Base-by-base conservation (phyloP, 2,113 vertebrate species). In the Toxostoma redivivum region DNA sequence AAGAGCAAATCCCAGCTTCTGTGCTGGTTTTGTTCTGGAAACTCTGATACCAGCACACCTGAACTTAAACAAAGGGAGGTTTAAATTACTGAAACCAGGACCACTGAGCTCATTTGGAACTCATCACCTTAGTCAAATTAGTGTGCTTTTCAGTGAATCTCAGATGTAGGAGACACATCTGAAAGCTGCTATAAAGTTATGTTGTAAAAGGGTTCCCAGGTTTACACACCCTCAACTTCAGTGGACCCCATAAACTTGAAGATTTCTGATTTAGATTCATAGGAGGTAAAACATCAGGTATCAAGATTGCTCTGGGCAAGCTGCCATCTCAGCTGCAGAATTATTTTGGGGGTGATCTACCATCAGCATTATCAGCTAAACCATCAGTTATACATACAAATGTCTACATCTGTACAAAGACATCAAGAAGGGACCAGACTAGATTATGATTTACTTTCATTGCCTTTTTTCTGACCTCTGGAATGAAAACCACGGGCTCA, bases 301-400 rank as follows among this genome's bases (percentile, higher is more conserved):
- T 18, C 69, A 77, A 65, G 38, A 88, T 38, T 81, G 86, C 77
- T 89, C 94, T 84, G 95, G 83, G 86, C 86, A 95, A 89, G 61
- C 33, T 0, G 25, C 89, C 91, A 92, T 76, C 56, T 90, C 30
- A 3, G 58, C 88, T 73, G 40, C 53, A 91, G 89, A 81, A 89
- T 87, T 92, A 76, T 94, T 96, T 92, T 66, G 77, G 77, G 69
- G 80, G 79, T 28, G 56, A 90, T 78, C 69, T 18, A 64, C 80
- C 91, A 93, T 78, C 85, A 92, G 85, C 79, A 35, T 87, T 92
- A 95, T 95, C 86, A 77, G 62, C 73, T 77, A 86, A 88, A 88
- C 71, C 90, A 97, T 90, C 80, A 81, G 69, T 85, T 90, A 74
- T 40, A 79, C 86, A 61, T 84, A 95, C 54, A 79, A 84, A 91